Evolutionary conservation across 1,140 invertebrate genomes (phyloP).

Genomic region (Drosophila parabipectinata): DNA sequence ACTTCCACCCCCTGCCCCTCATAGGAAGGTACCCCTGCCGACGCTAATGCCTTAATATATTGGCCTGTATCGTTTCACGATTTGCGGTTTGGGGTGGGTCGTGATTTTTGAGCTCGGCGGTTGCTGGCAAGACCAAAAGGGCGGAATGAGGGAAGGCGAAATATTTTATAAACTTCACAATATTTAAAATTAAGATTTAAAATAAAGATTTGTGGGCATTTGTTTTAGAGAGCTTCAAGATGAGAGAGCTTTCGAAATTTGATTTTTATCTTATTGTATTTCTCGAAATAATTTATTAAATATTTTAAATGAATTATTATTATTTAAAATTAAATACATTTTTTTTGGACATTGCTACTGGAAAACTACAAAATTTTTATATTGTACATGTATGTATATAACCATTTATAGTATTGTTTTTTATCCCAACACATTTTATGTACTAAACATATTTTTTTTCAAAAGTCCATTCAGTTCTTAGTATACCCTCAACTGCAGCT

Average conservation of each 20-base stretch:
- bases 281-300: too few species aligned
- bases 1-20: slow-evolving; percentile 10
- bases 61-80: slow-evolving; percentile 76
- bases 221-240: too few species aligned
- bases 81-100: slow-evolving; percentile 83
- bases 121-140: slow-evolving; percentile 4
- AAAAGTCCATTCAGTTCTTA: too few species aligned
- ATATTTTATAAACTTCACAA: neutral
- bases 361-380: too few species aligned
- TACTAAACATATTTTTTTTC: neutral
- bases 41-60: slow-evolving; percentile 82
- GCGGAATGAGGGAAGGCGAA: neutral
- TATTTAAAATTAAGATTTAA: neutral
- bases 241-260: too few species aligned
- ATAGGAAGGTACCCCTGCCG: slow-evolving; percentile 5
- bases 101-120: slow-evolving; percentile 60
- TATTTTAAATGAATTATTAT: too few species aligned
- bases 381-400: too few species aligned
- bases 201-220: too few species aligned
- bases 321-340: too few species aligned
- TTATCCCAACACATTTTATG: neutral
- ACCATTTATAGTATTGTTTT: too few species aligned
- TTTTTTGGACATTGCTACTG: too few species aligned
- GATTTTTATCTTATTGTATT: too few species aligned
- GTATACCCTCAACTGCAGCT: neutral